A percentile compares a stretch with the other conserved stretches of the same genome.
Conservation (phyloP, 2,888 invertebrate genomes). For the Leptinotarsa peninsularis region DNA sequence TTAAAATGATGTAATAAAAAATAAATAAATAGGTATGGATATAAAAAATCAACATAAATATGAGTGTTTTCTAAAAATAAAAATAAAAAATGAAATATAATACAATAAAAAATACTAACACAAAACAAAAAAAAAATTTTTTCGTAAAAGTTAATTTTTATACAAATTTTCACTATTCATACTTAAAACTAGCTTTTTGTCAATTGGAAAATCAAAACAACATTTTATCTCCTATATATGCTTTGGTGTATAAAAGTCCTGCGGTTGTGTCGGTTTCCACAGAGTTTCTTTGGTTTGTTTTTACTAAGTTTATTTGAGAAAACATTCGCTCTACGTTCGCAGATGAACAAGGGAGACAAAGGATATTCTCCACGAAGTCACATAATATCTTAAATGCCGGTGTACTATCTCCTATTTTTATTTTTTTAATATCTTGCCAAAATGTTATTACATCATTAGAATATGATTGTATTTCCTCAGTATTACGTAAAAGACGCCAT, state of each 20-base stretch:
- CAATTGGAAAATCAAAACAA: slow-evolving; percentile 1
- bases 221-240: neutral
- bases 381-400: neutral
- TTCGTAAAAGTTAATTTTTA: neutral
- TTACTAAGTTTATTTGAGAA: neutral
- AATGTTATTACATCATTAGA: slow-evolving; percentile 10
- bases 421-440: slow-evolving; percentile 6
- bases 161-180: neutral
- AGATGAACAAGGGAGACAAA: neutral
- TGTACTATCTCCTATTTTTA: neutral
- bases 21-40: neutral
- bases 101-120: neutral
- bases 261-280: neutral
- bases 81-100: neutral
- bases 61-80: neutral
- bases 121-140: neutral
- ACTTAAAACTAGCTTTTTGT: slow-evolving; percentile 1
- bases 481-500: slow-evolving; percentile 24
- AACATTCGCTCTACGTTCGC: neutral
- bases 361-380: neutral
- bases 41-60: neutral
- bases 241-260: slow-evolving; percentile 1
- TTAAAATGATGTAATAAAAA: neutral
- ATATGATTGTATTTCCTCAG: slow-evolving; percentile 14
- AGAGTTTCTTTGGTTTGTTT: neutral